Conservation (phyloP, 2,888 invertebrate species). For the Clivina fossor region DNA sequence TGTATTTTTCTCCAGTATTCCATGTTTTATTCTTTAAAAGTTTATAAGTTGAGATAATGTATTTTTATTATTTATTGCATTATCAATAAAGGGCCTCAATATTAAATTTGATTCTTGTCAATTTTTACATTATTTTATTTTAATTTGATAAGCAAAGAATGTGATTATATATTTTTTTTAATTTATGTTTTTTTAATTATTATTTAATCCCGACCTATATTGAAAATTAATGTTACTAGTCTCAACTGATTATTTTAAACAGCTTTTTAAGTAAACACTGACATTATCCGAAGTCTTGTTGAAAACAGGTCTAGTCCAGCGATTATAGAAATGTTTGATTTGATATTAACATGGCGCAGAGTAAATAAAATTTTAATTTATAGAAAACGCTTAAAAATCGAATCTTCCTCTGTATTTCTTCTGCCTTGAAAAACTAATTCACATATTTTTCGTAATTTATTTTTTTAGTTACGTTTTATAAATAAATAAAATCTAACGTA, state of each 20-base stretch:
- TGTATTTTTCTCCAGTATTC: conserved; percentile 32
- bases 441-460: no score
- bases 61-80: conserved; percentile 33
- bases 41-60: conserved; percentile 31
- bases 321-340: no score
- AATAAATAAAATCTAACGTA: no score
- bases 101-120: neutral
- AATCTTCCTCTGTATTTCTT: no score
- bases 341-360: no score
- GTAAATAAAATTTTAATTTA: no score
- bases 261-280: neutral
- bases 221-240: neutral
- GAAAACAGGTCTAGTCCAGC: no score
- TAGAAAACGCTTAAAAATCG: no score
- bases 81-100: conserved; percentile 32
- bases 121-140: neutral
- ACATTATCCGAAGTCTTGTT: neutral
- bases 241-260: neutral
- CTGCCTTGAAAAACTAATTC: no score
- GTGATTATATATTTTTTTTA: neutral
- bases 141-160: neutral
- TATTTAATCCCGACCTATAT: no score
- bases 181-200: no score
- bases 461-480: no score
- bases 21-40: conserved; percentile 30